Conservation (phyloP, 2,888 invertebrate genomes). For the Cheilosia pagana region DNA sequence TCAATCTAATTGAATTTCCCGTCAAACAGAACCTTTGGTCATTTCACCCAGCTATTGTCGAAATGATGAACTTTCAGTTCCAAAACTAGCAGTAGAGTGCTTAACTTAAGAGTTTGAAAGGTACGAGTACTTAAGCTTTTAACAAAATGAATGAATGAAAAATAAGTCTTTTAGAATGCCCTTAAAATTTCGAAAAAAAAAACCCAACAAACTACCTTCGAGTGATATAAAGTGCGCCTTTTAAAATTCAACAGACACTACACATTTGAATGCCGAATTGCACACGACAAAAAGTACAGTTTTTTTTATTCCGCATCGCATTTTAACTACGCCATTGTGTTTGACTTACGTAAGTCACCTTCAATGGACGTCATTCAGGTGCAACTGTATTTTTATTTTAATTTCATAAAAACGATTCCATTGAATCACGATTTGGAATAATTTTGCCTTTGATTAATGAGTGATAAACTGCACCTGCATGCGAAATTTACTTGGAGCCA, state of each 20-base stretch:
- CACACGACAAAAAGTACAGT: not conserved
- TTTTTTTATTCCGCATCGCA: not conserved
- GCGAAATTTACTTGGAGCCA: conserved; percentile 9
- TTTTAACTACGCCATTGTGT: not conserved
- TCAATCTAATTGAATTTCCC: no score
- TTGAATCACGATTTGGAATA: conserved; percentile 31
- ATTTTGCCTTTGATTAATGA: conserved; percentile 9
- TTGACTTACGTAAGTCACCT: conserved; percentile 3
- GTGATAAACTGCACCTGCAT: conserved; percentile 21
- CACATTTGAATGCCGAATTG: conserved; percentile 3
- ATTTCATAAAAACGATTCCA: conserved; percentile 4
- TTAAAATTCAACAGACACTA: not conserved
- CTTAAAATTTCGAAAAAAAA: no score
- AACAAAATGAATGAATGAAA: no score
- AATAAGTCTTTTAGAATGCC: no score
- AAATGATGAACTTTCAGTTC: no score
- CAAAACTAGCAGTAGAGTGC: no score
- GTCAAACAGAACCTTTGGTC: no score
- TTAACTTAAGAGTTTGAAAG: no score
- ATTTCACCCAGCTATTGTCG: no score
- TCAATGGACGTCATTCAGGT: conserved; percentile 5
- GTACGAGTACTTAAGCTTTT: no score
- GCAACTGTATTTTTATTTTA: conserved; percentile 11
- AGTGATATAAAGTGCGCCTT: not conserved
- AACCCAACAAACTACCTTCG: not conserved